These are phyloP conservation scores for Margaritifera margaritifera DNA, from an alignment of 2,888 invertebrate genomes.

Conservation along the genomic window DNA sequence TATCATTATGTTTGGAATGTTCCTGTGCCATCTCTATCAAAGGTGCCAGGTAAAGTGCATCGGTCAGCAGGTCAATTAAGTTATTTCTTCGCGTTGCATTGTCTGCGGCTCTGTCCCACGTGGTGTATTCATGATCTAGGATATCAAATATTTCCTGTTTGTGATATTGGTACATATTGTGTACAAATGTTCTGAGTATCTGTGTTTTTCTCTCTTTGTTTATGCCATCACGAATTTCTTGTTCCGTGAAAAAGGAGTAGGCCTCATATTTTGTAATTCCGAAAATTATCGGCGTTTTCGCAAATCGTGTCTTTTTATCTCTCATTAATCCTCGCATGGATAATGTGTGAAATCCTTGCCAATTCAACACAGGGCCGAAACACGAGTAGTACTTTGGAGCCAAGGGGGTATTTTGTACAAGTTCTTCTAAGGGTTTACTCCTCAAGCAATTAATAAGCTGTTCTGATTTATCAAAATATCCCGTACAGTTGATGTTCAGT, in stretches of 20 bases:
- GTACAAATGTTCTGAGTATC: conserved; percentile 87
- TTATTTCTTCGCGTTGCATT: conserved; percentile 89
- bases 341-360: conserved; percentile 25
- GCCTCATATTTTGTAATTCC: conserved; percentile 76
- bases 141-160: conserved; percentile 94
- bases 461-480: conserved; percentile 44
- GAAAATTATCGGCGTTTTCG: conserved; percentile 63
- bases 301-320: conserved; percentile 39
- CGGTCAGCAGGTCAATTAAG: conserved; percentile 88
- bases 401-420: conserved; percentile 58
- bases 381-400: conserved; percentile 67
- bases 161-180: conserved; percentile 95
- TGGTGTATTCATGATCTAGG: conserved; percentile 95
- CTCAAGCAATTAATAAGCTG: conserved; percentile 61
- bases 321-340: conserved; percentile 47
- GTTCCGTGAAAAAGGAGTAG: conserved; percentile 91
- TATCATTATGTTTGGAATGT: conserved; percentile 82
- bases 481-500: conserved; percentile 64
- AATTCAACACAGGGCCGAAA: conserved; percentile 51
- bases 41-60: conserved; percentile 88
- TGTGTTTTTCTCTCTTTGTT: conserved; percentile 91
- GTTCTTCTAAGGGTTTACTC: conserved; percentile 82
- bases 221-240: conserved; percentile 89
- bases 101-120: conserved; percentile 82
- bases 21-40: conserved; percentile 90